Conservation (phyloP, 2,888 invertebrate genomes). For the Bibio marci region DNA sequence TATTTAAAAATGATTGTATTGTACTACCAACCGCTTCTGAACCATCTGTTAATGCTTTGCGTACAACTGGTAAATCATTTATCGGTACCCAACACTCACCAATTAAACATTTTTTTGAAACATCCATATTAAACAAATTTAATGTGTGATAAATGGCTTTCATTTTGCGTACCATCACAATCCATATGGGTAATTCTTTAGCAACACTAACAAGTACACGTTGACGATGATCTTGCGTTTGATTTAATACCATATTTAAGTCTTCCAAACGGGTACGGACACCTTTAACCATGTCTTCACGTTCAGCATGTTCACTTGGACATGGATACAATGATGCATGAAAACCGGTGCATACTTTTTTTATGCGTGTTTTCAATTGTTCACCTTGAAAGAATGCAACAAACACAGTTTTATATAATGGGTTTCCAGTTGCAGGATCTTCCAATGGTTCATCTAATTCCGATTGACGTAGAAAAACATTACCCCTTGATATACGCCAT, state of each 20-base stretch:
- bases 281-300: constrained; percentile 65
- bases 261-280: constrained; percentile 70
- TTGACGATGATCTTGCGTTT: constrained; percentile 71
- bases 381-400: constrained; percentile 71
- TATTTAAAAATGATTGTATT: constrained; percentile 83
- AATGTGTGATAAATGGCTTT: constrained; percentile 90
- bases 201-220: constrained; percentile 64
- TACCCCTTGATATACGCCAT: constrained; percentile 76
- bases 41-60: constrained; percentile 62
- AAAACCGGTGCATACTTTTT: constrained; percentile 76
- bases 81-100: constrained; percentile 80
- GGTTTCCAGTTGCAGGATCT: constrained; percentile 61
- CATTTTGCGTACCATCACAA: constrained; percentile 51
- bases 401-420: constrained; percentile 66
- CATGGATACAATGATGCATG: constrained; percentile 76
- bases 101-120: constrained; percentile 75
- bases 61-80: constrained; percentile 50
- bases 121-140: constrained; percentile 83
- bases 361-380: constrained; percentile 66
- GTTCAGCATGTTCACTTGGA: constrained; percentile 59
- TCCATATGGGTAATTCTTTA: constrained; percentile 67
- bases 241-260: constrained; percentile 55
- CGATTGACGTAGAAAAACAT: constrained; percentile 63
- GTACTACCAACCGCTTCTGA: constrained; percentile 72
- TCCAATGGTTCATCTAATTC: constrained; percentile 57